Percentiles rank a stretch among this genome's conserved stretches.
These are phyloP conservation scores for human DNA, from an alignment of 2,113 vertebrate genomes.

Conservation along the genomic window GRCh38 chr1:164963501-164964000, in stretches of 20 bases:
- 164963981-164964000: background rate
- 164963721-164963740: background rate
- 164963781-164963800: background rate
- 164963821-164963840: background rate
- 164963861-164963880: background rate
- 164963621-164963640: background rate
- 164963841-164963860: background rate
- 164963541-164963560: background rate
- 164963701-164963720: background rate
- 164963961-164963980: background rate
- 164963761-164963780: background rate
- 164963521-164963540: background rate
- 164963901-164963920: background rate
- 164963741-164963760: background rate
- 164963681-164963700: background rate
- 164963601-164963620: background rate
- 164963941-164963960: background rate
- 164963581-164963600: background rate
- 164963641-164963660: background rate
- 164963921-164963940: background rate
- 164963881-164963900: background rate
- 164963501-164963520: background rate
- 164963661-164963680: background rate
- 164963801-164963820: background rate
- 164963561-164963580: background rate